Conservation (phyloP, 2,888 invertebrate species). For the Drosophila colorata region DNA sequence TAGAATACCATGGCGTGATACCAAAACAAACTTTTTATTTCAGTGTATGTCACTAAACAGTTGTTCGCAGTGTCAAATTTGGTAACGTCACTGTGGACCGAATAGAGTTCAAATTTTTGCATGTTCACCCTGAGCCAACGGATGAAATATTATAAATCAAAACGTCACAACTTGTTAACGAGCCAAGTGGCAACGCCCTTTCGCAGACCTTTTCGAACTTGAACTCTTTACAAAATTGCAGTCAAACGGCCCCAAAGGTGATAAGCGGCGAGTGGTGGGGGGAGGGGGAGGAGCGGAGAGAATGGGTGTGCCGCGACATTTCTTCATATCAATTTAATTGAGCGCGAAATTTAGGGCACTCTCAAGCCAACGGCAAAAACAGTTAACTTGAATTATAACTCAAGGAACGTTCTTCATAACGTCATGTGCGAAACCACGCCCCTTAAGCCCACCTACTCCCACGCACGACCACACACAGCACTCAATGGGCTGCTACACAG, state of each 20-base stretch:
- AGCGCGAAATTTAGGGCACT: conserved; percentile 36
- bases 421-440: background rate
- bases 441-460: too few relatives aligned
- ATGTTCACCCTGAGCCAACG: conserved; percentile 1
- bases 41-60: background rate
- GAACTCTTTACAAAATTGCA: conserved; percentile 17
- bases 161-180: conserved; percentile 57
- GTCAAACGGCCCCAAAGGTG: background rate
- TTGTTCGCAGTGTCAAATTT: background rate
- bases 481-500: conserved; percentile 1
- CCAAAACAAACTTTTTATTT: background rate
- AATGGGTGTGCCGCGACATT: background rate
- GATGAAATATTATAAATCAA: conserved; percentile 55
- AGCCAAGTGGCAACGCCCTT: conserved; percentile 33
- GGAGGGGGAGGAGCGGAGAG: background rate
- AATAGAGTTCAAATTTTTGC: background rate
- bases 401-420: conserved; percentile 16
- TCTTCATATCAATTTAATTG: conserved; percentile 55
- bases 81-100: background rate
- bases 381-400: background rate
- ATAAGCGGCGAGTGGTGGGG: background rate
- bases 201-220: conserved; percentile 40
- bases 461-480: background rate
- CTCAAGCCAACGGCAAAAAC: conserved; percentile 2
- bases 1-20: too few relatives aligned